Evolutionary conservation across 1,140 invertebrate genomes (phyloP).

Genomic region (Atopsyche davidsoni): DNA sequence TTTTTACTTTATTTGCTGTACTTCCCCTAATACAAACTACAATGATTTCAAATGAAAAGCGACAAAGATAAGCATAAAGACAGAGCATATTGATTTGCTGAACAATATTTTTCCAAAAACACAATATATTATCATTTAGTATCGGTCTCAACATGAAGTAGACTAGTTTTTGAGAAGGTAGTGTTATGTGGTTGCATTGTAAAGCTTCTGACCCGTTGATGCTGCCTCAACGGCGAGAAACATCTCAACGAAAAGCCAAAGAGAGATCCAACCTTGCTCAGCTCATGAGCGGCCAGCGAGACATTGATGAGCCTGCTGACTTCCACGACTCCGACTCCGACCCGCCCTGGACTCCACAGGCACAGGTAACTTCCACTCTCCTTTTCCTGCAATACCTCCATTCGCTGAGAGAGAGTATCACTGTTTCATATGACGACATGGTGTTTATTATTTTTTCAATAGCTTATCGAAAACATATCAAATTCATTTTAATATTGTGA

Average conservation of each 20-base stretch:
- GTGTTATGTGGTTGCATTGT: slow-evolving; percentile 24
- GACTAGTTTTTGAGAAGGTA: slow-evolving; percentile 24
- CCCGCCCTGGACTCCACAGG: slow-evolving; percentile 65
- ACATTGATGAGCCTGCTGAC: slow-evolving; percentile 43
- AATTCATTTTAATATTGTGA: too few species aligned
- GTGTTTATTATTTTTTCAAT: too few species aligned
- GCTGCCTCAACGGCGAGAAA: slow-evolving; percentile 55
- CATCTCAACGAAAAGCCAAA: slow-evolving; percentile 59
- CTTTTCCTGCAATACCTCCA: too few species aligned
- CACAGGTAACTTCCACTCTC: slow-evolving; percentile 37
- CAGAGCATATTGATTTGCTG: neutral
- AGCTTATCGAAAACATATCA: too few species aligned
- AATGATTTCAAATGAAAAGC: neutral
- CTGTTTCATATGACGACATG: too few species aligned
- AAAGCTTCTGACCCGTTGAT: slow-evolving; percentile 42
- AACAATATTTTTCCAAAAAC: slow-evolving; percentile 31
- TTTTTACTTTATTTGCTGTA: slow-evolving; percentile 5
- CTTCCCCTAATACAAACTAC: neutral
- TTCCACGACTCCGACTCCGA: slow-evolving; percentile 62
- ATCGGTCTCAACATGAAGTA: slow-evolving; percentile 15
- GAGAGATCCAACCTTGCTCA: slow-evolving; percentile 31
- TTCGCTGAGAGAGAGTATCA: too few species aligned
- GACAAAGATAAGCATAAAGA: neutral
- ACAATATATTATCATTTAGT: slow-evolving; percentile 15
- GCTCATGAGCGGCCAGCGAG: slow-evolving; percentile 29